These are phyloP conservation scores for Bradypus variegatus DNA, from an alignment of 2,797 vertebrate species.

Conservation along the genomic window DNA sequence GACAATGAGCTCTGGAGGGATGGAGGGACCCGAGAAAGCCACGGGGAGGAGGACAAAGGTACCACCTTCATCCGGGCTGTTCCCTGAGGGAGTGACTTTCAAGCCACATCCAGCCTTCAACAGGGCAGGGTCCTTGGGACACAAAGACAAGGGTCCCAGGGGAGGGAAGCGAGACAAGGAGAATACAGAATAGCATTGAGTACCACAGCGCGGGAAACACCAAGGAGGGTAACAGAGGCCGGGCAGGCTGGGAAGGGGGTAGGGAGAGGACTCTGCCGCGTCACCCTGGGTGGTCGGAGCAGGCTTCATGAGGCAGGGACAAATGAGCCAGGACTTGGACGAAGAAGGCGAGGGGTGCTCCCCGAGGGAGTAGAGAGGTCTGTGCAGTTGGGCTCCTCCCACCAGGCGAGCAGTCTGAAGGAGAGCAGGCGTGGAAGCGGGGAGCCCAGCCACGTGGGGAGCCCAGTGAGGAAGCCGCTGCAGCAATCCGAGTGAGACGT, in stretches of 20 bases:
- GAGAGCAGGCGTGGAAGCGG: accelerated
- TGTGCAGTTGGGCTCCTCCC: neutral
- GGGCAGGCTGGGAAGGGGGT: accelerated
- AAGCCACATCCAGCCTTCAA: no score
- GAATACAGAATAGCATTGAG: neutral
- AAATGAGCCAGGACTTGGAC: neutral
- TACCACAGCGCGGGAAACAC: no score
- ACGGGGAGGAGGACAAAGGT: accelerated
- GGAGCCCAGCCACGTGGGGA: no score
- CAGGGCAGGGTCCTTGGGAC: neutral
- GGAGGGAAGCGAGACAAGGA: neutral
- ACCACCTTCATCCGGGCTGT: accelerated
- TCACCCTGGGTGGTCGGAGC: accelerated
- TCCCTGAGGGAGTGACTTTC: neutral
- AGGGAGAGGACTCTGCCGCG: accelerated
- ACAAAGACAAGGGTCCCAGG: neutral
- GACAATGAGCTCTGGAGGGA: neutral
- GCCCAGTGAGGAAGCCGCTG: neutral
- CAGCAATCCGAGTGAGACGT: neutral
- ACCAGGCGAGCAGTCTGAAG: accelerated
- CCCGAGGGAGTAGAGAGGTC: neutral
- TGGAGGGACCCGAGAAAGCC: neutral
- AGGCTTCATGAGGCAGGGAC: accelerated
- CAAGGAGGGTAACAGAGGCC: accelerated
- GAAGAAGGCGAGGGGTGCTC: neutral